A percentile compares a stretch with the other conserved stretches of the same genome.
phyloP scores from a whole-genome alignment of 2,113 vertebrate genomes.

The Vidua macroura region DNA sequence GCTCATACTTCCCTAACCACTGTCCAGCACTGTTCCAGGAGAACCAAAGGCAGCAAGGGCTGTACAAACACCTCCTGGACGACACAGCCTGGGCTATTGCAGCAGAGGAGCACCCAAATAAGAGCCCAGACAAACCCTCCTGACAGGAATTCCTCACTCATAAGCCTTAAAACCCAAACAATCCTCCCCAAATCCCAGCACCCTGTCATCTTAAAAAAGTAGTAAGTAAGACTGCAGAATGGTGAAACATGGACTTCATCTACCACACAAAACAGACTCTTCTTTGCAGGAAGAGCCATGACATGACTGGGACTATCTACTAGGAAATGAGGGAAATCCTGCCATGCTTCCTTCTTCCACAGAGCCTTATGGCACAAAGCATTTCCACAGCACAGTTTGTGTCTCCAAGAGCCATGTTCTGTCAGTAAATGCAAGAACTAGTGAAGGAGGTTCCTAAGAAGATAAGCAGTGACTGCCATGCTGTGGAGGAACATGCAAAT shows the following conservation, averaged over 20 bases:
- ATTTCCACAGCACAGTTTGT: background rate
- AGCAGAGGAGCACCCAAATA: background rate
- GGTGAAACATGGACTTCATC: background rate
- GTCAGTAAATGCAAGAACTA: background rate
- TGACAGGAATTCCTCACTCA: background rate
- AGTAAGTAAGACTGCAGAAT: background rate
- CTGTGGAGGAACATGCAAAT: constrained; percentile 10
- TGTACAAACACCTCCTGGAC: background rate
- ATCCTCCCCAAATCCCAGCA: background rate
- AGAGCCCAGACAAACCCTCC: background rate
- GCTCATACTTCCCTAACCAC: background rate
- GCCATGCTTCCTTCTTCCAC: background rate
- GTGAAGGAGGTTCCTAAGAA: background rate
- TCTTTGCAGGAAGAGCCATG: background rate
- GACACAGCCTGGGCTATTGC: background rate
- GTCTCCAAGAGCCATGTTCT: background rate
- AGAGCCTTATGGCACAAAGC: background rate
- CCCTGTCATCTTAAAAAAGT: background rate
- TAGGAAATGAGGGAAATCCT: background rate
- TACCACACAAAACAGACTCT: background rate
- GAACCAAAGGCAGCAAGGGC: background rate
- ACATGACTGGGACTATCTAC: background rate
- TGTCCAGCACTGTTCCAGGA: background rate
- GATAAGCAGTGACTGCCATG: background rate
- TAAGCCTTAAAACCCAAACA: background rate